phyloP scores from a whole-genome alignment of 37 sponge, comb jelly and placozoan genomes.

The Aphrocallistes beatrix region DNA sequence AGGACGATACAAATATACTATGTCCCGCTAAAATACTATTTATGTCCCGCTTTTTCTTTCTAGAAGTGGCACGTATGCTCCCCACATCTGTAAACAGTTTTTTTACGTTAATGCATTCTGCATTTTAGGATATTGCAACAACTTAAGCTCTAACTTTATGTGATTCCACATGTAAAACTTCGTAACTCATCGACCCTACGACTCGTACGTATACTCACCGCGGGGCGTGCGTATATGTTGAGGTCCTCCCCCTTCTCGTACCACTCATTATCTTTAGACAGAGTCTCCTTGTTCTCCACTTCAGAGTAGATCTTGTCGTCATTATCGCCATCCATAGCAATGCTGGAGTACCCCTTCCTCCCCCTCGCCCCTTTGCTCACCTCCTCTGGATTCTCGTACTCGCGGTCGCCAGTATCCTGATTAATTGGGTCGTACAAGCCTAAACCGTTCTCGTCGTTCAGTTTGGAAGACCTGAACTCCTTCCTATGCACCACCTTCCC shows the following conservation, averaged over 20 bases:
- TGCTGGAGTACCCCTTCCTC: neutral
- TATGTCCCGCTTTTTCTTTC: too few species aligned
- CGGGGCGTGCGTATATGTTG: neutral
- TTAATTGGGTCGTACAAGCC: neutral
- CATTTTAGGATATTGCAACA: too few species aligned
- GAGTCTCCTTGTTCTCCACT: neutral
- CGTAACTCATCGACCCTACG: too few species aligned
- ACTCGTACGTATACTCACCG: too few species aligned
- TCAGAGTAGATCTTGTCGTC: neutral
- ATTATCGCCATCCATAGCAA: neutral
- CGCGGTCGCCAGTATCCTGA: neutral
- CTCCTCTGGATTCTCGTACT: neutral
- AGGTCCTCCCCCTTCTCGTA: neutral
- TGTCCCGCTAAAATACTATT: too few species aligned
- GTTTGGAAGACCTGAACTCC: neutral
- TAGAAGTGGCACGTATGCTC: too few species aligned
- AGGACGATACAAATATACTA: too few species aligned
- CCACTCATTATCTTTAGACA: neutral
- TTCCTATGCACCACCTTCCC: neutral
- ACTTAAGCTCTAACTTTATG: too few species aligned
- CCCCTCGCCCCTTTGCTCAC: neutral
- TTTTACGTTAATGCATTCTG: too few species aligned
- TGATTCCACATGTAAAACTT: too few species aligned
- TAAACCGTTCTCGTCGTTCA: neutral
- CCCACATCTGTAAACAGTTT: too few species aligned